Evolutionary conservation across 2,113 vertebrate genomes (phyloP).

Genomic region (Sylvietta virens): DNA sequence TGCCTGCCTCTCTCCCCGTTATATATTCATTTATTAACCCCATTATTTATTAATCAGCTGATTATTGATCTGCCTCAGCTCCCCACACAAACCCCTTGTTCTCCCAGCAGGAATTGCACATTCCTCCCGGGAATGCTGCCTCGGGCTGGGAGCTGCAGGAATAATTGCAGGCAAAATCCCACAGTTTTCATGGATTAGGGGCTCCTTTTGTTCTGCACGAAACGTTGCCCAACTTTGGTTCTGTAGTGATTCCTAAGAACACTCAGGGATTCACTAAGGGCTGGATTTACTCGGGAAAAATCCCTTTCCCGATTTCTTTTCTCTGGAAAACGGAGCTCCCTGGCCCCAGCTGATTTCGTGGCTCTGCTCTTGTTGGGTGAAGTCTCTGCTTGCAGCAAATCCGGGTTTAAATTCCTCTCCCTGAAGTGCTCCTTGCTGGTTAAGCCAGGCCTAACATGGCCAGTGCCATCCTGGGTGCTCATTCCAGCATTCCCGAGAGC

Average conservation of each 20-base stretch:
- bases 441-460: background rate
- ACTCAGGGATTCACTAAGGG: background rate
- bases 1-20: background rate
- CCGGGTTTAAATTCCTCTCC: background rate
- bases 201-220: background rate
- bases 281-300: background rate
- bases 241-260: background rate
- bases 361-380: background rate
- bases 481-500: background rate
- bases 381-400: background rate
- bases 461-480: background rate
- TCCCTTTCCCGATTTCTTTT: background rate
- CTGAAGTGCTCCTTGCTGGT: background rate
- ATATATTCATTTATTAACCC: background rate
- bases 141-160: background rate
- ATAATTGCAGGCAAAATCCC: background rate
- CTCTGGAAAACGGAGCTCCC: background rate
- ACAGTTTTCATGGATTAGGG: background rate
- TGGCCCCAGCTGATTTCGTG: background rate
- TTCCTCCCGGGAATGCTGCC: background rate
- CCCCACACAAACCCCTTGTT: background rate
- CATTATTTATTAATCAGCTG: conserved; percentile 45
- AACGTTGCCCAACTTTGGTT: background rate
- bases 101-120: background rate
- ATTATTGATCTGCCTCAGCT: conserved; percentile 36